Percentiles rank a stretch among this genome's conserved stretches.
Evolutionary conservation across 2,797 vertebrate genomes (phyloP).

Genomic region (Myiotriccus ornatus): DNA sequence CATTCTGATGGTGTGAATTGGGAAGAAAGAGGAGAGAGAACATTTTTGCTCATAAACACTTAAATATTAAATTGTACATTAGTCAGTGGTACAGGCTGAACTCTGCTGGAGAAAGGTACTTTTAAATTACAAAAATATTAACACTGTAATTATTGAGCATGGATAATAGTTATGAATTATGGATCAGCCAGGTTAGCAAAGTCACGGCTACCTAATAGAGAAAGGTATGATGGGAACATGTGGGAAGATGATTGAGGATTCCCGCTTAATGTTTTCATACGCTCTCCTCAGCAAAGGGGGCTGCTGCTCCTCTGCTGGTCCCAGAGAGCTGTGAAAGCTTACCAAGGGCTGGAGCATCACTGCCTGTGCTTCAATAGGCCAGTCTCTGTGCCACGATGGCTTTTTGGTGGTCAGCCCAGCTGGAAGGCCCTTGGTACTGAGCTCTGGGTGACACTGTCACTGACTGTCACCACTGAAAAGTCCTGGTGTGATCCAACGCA

Average conservation of each 20-base stretch:
- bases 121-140: constrained; percentile 46
- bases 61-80: background rate
- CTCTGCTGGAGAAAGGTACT: background rate
- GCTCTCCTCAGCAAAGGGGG: background rate
- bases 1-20: background rate
- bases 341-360: background rate
- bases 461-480: background rate
- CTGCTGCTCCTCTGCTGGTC: background rate
- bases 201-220: background rate
- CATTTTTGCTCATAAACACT: background rate
- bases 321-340: background rate
- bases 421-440: background rate
- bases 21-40: background rate
- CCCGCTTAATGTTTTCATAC: background rate
- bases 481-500: accelerated
- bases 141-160: constrained; percentile 29
- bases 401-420: background rate
- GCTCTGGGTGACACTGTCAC: background rate
- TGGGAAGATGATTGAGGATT: background rate
- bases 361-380: background rate
- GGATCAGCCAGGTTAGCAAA: constrained; percentile 25
- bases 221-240: background rate
- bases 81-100: background rate
- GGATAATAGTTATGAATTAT: constrained; percentile 43
- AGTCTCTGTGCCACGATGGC: background rate